phyloP scores from a whole-genome alignment of 2,113 vertebrate species.

The Nicator chloris region DNA sequence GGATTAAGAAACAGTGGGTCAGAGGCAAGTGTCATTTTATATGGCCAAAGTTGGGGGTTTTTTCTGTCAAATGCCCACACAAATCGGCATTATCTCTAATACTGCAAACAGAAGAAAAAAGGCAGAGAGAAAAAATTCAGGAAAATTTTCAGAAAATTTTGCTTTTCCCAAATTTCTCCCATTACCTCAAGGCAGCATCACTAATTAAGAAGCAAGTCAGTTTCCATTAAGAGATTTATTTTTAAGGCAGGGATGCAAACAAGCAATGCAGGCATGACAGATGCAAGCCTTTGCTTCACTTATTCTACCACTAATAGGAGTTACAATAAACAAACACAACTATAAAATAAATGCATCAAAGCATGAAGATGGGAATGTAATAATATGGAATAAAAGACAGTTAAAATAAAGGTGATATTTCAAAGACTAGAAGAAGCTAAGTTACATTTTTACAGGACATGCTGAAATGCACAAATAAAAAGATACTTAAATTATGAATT shows the following conservation, averaged over 20 bases:
- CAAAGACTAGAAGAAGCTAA: not conserved
- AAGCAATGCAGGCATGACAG: not conserved
- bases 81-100: not conserved
- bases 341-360: not conserved
- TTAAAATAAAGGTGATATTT: not conserved
- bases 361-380: not conserved
- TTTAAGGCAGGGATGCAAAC: not conserved
- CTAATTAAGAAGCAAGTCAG: slow-evolving; percentile 13
- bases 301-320: not conserved
- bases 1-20: not conserved
- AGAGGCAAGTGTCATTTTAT: not conserved
- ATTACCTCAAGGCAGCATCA: not conserved
- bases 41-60: not conserved
- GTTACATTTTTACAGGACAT: not conserved
- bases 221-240: not conserved
- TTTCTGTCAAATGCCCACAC: not conserved
- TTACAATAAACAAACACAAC: not conserved
- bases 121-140: not conserved
- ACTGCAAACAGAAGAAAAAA: not conserved
- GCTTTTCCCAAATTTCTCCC: not conserved
- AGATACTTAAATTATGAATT: not conserved
- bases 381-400: not conserved
- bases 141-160: too few relatives aligned
- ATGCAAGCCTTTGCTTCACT: not conserved
- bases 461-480: not conserved